These are phyloP conservation scores for Drosophila falleni DNA, from an alignment of 2,888 invertebrate genomes.

Conservation along the genomic window DNA sequence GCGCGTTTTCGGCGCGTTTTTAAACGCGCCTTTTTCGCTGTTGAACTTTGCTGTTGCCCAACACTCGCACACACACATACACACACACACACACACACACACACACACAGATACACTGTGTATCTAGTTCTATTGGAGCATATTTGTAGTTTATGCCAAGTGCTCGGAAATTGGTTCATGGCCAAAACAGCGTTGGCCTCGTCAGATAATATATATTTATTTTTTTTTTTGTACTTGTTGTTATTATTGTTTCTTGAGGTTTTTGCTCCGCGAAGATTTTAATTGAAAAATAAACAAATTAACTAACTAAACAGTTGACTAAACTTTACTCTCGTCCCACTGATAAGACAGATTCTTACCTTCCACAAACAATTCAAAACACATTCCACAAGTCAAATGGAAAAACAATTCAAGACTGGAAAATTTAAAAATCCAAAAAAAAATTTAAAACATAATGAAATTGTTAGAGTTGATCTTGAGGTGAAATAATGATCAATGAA, in stretches of 20 bases:
- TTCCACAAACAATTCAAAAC: neutral
- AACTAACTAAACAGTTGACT: conserved; percentile 35
- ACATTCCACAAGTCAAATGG: neutral
- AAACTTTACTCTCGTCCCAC: conserved; percentile 23
- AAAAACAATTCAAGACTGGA: neutral
- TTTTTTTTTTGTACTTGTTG: conserved; percentile 23
- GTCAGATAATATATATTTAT: conserved; percentile 24
- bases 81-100: conserved; percentile 10
- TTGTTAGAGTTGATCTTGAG: neutral
- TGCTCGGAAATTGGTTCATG: conserved; percentile 66
- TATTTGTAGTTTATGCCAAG: conserved; percentile 28
- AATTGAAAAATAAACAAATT: conserved; percentile 33
- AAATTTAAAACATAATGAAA: neutral
- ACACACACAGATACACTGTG: conserved; percentile 1
- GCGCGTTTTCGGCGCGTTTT: conserved; percentile 28
- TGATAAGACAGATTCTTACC: conserved; percentile 19
- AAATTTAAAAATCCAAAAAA: neutral
- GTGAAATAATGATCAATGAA: neutral
- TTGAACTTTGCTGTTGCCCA: conserved; percentile 20
- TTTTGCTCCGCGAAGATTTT: conserved; percentile 41
- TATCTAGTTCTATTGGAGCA: conserved; percentile 10
- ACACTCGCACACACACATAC: conserved; percentile 11
- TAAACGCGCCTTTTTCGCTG: conserved; percentile 2
- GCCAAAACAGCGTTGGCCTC: conserved; percentile 59
- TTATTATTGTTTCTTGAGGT: conserved; percentile 29